A percentile compares a stretch with the other conserved stretches of the same genome.
phyloP scores from a whole-genome alignment of 2,888 invertebrate genomes.

The Ormia ochracea region DNA sequence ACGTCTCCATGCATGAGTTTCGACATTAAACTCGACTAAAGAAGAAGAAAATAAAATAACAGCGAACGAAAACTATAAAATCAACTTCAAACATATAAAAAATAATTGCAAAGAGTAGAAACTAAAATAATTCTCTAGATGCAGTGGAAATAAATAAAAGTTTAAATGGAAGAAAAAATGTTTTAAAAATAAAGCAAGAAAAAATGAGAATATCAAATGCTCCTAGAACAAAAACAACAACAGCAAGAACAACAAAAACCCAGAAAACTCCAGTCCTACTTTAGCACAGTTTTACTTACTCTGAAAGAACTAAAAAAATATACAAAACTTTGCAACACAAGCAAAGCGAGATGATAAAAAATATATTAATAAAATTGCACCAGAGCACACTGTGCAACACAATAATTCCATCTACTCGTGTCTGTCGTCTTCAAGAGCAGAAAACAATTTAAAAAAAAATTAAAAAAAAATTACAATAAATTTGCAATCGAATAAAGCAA shows the following conservation, averaged over 20 bases:
- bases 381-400: conserved; percentile 6
- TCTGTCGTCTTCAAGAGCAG: not conserved
- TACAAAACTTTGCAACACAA: not conserved
- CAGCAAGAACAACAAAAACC: not conserved
- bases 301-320: conserved; percentile 1
- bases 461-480: not conserved
- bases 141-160: conserved; percentile 18
- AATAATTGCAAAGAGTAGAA: conserved; percentile 11
- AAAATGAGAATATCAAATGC: not conserved
- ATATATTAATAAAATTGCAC: conserved; percentile 6
- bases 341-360: not conserved
- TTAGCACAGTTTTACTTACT: conserved; percentile 1
- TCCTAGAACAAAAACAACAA: not conserved
- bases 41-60: not conserved
- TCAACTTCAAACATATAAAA: conserved; percentile 22
- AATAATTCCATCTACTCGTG: not conserved
- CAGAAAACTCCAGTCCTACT: conserved; percentile 8
- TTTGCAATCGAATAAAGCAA: not conserved
- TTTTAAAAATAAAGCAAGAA: not conserved
- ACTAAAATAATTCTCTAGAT: conserved; percentile 5
- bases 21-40: conserved; percentile 14
- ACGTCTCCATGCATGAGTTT: conserved; percentile 36
- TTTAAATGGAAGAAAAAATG: not conserved
- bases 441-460: no score
- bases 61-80: conserved; percentile 4